phyloP scores from a whole-genome alignment of 2,113 vertebrate genomes.

The Tachysurus vachellii region DNA sequence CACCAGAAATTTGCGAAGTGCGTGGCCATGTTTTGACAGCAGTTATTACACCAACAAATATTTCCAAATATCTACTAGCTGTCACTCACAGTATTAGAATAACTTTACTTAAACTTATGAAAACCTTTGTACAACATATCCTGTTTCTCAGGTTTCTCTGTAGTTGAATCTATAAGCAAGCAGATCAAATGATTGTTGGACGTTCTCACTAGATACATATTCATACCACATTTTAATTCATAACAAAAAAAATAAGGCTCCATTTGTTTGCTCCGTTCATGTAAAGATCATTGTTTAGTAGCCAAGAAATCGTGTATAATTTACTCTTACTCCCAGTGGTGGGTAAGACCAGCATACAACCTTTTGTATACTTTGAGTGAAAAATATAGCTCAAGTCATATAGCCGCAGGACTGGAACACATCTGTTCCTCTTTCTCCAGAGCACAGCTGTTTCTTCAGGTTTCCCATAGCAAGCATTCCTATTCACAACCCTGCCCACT shows the following conservation, averaged over 20 bases:
- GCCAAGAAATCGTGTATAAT: not conserved
- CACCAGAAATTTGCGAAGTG: not conserved
- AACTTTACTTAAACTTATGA: too few species aligned
- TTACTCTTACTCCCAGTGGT: not conserved
- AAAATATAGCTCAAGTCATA: not conserved
- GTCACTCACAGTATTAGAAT: too few species aligned
- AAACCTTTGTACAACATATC: not conserved
- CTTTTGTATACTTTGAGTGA: not conserved
- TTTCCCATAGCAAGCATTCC: not conserved
- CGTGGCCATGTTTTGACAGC: too few species aligned
- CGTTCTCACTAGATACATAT: too few species aligned
- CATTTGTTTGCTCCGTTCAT: not conserved
- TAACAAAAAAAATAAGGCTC: not conserved
- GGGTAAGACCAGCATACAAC: not conserved
- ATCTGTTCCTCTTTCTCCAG: constrained; percentile 10
- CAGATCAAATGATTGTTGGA: not conserved
- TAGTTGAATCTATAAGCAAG: not conserved
- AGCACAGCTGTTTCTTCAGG: constrained; percentile 13
- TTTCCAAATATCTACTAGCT: too few species aligned
- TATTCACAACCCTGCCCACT: too few species aligned
- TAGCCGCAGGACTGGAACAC: constrained; percentile 2
- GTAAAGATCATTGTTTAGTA: not conserved
- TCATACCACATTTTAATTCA: not conserved
- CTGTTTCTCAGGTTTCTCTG: too few species aligned
- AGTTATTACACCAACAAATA: too few species aligned